phyloP scores from a whole-genome alignment of 2,113 vertebrate species.

The Mungos mungo region DNA sequence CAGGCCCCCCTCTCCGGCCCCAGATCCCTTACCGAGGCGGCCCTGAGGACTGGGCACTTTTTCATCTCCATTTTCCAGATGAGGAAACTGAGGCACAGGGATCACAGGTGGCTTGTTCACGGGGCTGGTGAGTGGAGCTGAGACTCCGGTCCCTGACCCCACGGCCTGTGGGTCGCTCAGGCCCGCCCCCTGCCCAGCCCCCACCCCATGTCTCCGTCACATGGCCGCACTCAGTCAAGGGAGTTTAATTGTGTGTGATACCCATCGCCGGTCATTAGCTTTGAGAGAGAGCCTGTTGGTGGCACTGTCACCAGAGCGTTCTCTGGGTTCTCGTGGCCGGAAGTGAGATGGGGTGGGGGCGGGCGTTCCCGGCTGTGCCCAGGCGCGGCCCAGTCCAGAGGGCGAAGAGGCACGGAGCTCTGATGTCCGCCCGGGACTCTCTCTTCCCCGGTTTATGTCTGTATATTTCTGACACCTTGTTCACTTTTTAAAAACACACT shows the following conservation, averaged over 20 bases:
- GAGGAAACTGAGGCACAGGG: not conserved
- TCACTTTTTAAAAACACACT: not conserved
- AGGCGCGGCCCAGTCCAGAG: fast-evolving
- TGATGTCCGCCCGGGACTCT: fast-evolving
- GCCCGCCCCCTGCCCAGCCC: too few relatives aligned
- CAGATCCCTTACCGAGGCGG: not conserved
- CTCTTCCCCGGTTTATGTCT: not conserved
- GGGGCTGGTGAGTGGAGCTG: not conserved
- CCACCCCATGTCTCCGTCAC: fast-evolving
- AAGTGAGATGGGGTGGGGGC: fast-evolving
- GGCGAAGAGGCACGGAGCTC: not conserved
- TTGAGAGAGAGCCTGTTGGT: not conserved
- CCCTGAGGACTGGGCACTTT: fast-evolving
- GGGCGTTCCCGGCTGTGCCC: fast-evolving
- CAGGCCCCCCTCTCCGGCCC: not conserved
- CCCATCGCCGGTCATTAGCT: not conserved
- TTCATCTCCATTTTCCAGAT: not conserved
- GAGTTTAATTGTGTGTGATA: not conserved
- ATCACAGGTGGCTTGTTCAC: fast-evolving
- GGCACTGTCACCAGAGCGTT: fast-evolving
- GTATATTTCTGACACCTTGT: not conserved
- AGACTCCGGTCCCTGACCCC: not conserved
- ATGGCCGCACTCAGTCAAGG: not conserved
- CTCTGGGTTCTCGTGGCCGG: not conserved
- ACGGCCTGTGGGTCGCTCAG: not conserved